Percentiles rank a stretch among this genome's conserved stretches.
These are phyloP conservation scores for Ectropis grisescens DNA, from an alignment of 1,140 invertebrate genomes.

Conservation along the genomic window DNA sequence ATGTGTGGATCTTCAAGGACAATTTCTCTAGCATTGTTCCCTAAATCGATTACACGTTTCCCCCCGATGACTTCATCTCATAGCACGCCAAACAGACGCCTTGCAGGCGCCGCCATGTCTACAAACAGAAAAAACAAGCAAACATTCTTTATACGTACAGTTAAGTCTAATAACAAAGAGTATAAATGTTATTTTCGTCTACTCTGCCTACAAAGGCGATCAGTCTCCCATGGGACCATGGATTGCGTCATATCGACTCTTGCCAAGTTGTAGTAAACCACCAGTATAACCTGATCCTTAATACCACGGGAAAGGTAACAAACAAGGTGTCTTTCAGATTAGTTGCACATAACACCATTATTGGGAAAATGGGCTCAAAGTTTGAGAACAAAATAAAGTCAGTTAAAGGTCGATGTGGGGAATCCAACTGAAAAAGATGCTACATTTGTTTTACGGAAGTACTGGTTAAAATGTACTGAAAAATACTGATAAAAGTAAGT, in stretches of 20 bases:
- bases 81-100: constrained; percentile 11
- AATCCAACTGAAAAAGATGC: too few relatives aligned
- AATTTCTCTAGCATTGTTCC: too few relatives aligned
- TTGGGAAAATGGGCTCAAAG: constrained; percentile 9
- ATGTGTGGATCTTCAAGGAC: too few relatives aligned
- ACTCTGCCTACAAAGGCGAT: too few relatives aligned
- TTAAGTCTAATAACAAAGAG: too few relatives aligned
- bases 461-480: too few relatives aligned
- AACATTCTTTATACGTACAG: not conserved
- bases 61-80: not conserved
- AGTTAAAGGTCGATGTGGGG: constrained; percentile 3
- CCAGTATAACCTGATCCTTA: constrained; percentile 7
- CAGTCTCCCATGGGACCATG: constrained; percentile 2
- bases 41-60: too few relatives aligned
- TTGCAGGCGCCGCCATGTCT: constrained; percentile 9
- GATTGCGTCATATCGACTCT: constrained; percentile 7
- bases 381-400: constrained; percentile 7
- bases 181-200: too few relatives aligned
- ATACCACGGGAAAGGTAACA: not conserved
- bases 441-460: too few relatives aligned
- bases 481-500: too few relatives aligned
- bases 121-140: constrained; percentile 2
- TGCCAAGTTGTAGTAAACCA: constrained; percentile 6
- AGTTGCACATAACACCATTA: constrained; percentile 5
- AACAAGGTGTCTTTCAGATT: constrained; percentile 1